Conservation (phyloP, 2,888 invertebrate species). For the Eupithecia tripunctaria region DNA sequence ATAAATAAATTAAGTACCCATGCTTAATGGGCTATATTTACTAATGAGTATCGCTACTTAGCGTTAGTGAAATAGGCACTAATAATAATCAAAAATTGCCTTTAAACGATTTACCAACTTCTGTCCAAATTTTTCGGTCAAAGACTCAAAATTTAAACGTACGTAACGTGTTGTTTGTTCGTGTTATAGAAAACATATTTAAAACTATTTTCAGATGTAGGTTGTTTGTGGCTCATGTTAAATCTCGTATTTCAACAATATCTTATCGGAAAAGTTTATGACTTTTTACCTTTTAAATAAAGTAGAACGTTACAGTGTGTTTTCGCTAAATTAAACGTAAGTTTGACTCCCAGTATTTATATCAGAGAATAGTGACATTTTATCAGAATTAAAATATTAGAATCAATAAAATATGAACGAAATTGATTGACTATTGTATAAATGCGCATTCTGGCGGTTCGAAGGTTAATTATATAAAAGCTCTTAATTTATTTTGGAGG, state of each 20-base stretch:
- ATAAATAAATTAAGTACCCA: not conserved
- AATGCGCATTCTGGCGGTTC: not conserved
- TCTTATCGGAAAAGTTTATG: not conserved
- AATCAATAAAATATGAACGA: too few species aligned
- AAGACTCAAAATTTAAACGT: not conserved
- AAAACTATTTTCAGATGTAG: not conserved
- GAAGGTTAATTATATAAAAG: not conserved
- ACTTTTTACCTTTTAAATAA: not conserved
- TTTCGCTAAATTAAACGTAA: not conserved
- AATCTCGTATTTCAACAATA: slow-evolving; percentile 4
- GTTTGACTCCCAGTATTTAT: not conserved
- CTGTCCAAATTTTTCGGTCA: not conserved
- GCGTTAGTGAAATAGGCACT: not conserved
- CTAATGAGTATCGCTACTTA: not conserved
- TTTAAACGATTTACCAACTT: not conserved
- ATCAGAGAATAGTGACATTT: not conserved
- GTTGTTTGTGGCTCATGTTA: not conserved
- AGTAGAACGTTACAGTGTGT: not conserved
- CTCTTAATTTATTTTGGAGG: not conserved
- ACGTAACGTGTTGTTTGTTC: too few species aligned
- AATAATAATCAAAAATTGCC: not conserved
- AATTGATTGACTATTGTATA: not conserved
- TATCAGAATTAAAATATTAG: not conserved
- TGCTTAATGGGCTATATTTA: not conserved
- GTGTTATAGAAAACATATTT: not conserved